A percentile compares a stretch with the other conserved stretches of the same genome.
Conservation (phyloP, 1,140 invertebrate species). For the Drosophila virilis region DNA sequence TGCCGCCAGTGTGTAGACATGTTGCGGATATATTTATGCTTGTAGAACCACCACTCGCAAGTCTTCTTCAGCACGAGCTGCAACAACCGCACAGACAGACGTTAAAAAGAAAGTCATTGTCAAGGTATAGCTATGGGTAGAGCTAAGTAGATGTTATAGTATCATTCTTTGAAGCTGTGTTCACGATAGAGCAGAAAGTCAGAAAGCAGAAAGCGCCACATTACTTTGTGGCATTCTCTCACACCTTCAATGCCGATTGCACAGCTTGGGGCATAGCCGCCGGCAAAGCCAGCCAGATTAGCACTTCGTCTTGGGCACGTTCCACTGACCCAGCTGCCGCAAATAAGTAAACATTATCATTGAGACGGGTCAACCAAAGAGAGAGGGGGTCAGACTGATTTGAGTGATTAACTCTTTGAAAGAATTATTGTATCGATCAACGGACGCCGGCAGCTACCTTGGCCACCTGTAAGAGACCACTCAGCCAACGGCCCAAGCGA, state of each 20-base stretch:
- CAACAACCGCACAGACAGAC: slow-evolving; percentile 21
- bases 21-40: slow-evolving; percentile 63
- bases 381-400: slow-evolving; percentile 15
- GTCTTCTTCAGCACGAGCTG: slow-evolving; percentile 78
- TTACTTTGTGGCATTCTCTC: slow-evolving; percentile 61
- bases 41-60: slow-evolving; percentile 74
- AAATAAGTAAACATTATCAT: slow-evolving; percentile 5
- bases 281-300: slow-evolving; percentile 39
- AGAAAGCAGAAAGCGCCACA: slow-evolving; percentile 29
- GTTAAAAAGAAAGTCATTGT: slow-evolving; percentile 20
- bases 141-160: neutral
- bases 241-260: slow-evolving; percentile 58
- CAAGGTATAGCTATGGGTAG: neutral
- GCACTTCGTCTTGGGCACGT: slow-evolving; percentile 49
- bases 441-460: slow-evolving; percentile 37
- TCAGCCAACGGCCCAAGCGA: slow-evolving; percentile 12
- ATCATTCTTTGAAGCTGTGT: neutral
- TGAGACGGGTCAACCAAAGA: slow-evolving; percentile 4
- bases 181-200: slow-evolving; percentile 24
- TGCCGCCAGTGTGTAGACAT: slow-evolving; percentile 78
- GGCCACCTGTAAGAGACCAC: slow-evolving; percentile 49
- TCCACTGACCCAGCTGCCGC: slow-evolving; percentile 33
- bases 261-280: neutral
- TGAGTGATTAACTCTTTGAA: slow-evolving; percentile 49
- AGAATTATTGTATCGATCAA: slow-evolving; percentile 55